Evolutionary conservation across 2,888 invertebrate genomes (phyloP).

Genomic region (Acanthosepion lycidas): DNA sequence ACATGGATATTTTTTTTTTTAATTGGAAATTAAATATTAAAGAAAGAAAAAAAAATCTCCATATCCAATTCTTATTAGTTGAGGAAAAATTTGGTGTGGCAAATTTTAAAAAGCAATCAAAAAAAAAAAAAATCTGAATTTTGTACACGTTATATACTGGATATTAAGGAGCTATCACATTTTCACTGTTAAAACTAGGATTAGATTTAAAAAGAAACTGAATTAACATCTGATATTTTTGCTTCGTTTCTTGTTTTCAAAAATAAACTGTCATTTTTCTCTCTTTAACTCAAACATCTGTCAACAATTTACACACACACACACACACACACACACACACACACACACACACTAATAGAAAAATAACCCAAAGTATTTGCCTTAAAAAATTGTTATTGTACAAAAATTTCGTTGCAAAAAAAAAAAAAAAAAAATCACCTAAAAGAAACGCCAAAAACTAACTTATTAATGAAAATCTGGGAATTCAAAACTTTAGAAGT

Average conservation of each 20-base stretch:
- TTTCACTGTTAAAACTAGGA: not conserved
- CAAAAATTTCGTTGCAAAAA: no score
- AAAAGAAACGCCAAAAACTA: no score
- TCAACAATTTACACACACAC: not conserved
- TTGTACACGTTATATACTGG: not conserved
- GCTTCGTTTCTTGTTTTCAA: not conserved
- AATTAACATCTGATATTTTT: not conserved
- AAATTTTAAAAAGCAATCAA: not conserved
- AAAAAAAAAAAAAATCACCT: no score
- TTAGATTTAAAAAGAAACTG: not conserved
- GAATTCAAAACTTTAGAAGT: no score
- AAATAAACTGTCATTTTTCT: not conserved
- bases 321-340: no score
- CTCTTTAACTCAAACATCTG: not conserved
- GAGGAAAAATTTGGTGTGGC: no score
- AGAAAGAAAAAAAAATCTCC: not conserved
- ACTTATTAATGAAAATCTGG: no score
- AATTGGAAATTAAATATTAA: no score
- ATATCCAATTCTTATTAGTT: no score
- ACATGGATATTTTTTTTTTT: no score
- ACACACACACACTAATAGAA: conserved; percentile 33
- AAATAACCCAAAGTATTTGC: not conserved
- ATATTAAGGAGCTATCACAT: not conserved
- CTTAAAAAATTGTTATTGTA: no score
- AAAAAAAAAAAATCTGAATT: no score